Percentiles rank a stretch among this genome's conserved stretches.
Evolutionary conservation across 2,888 invertebrate genomes (phyloP).

Genomic region (Phortica okadai): DNA sequence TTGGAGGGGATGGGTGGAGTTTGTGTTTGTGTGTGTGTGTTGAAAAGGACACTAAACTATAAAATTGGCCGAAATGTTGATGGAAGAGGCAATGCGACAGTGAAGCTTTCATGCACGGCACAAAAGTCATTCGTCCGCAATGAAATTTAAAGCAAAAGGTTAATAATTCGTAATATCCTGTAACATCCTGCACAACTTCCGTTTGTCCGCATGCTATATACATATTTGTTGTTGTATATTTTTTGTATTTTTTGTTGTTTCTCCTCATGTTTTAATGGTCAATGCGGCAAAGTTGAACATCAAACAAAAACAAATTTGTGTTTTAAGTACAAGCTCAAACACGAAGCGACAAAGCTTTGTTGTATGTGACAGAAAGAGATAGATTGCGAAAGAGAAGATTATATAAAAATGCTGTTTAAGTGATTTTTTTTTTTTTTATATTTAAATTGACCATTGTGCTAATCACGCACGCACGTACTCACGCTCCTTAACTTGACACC

Average conservation of each 20-base stretch:
- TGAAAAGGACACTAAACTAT: not conserved
- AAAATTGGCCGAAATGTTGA: conserved; percentile 12
- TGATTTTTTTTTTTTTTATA: too few species aligned
- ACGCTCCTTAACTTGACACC: not conserved
- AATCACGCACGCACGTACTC: not conserved
- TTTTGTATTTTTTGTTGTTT: not conserved
- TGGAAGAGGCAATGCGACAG: not conserved
- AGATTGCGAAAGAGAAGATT: too few species aligned
- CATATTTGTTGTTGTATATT: not conserved
- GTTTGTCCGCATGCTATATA: conserved; percentile 57
- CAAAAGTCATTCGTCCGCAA: conserved; percentile 31
- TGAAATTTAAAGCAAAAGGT: conserved; percentile 59
- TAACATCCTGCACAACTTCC: conserved; percentile 60
- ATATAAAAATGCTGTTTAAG: too few species aligned
- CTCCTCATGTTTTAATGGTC: not conserved
- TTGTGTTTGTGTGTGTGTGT: too few species aligned
- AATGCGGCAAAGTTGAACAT: conserved; percentile 13
- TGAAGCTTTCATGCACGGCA: not conserved
- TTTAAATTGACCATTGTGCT: too few species aligned
- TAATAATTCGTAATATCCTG: conserved; percentile 72
- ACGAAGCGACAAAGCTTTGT: too few species aligned
- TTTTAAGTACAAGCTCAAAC: not conserved
- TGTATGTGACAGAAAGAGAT: too few species aligned
- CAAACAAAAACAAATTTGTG: not conserved
- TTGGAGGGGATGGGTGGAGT: too few species aligned